Base-by-base conservation (phyloP, 2,888 invertebrate species). In the Mythimna pallens region DNA sequence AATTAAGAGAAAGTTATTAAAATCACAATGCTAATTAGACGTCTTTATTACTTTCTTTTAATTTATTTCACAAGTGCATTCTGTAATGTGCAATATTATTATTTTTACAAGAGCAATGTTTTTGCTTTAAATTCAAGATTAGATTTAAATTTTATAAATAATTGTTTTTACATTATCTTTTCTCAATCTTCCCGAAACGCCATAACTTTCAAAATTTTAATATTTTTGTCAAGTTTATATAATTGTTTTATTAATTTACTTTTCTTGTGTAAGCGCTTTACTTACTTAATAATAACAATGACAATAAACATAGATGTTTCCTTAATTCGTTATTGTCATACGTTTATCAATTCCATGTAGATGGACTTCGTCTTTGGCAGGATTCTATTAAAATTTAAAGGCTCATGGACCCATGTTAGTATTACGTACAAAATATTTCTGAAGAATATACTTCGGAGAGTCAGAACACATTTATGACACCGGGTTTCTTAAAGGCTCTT, bases 241-340 rank as follows among this genome's bases (percentile, higher is more conserved):
- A 25, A 36, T 57, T 59, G 36, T 63, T 73, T 58, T 14, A 17
- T 61, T 65, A 69, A 61, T 66, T 66, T 57, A 78, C 25, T 9
- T 63, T 43, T 59, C 34, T 20, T 70, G 65, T 70, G 65, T 61
- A 64, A 70, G 59, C 70, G 64, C 20, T 61, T 72, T 58, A 69
- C 74, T 72, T 68, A 70, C 70, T 77, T 77, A 78, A 65, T 52
- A 72, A 67, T 75, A 76, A 67, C 36, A 76, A 70, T 76, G 86
- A 87, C 85, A 85, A 82, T 78, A 78, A 78, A 67, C 79, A 72
- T 72, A 70, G 86, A 68, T 87, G 84, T 81, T 85, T 61, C 47
- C 34, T 66, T 79, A 77, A 69, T 52, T 76, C 65, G 67, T 90
- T 92, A 92, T 92, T 92, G 91, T 91, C 91, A 86, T 84, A 84